A percentile compares a stretch with the other conserved stretches of the same genome.
Evolutionary conservation across 1,140 invertebrate genomes (phyloP).

Genomic region (Elysia chlorotica): DNA sequence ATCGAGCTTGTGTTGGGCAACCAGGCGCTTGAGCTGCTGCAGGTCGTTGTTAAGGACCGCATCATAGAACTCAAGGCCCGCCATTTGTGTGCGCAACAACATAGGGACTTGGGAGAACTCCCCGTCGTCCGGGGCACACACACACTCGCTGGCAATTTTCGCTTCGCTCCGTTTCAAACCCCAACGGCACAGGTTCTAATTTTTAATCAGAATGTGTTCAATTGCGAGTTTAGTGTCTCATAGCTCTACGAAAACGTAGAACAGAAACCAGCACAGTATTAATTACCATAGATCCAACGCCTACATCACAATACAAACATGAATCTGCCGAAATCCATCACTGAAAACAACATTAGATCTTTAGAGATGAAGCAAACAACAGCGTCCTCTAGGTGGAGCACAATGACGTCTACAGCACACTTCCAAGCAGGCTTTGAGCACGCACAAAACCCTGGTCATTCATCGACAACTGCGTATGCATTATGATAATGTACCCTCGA

Average conservation of each 20-base stretch:
- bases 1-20: conserved; percentile 59
- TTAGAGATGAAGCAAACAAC: not conserved
- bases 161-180: not conserved
- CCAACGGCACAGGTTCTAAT: too few relatives aligned
- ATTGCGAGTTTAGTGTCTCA: too few relatives aligned
- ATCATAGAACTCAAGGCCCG: conserved; percentile 60
- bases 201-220: too few relatives aligned
- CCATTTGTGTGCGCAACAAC: conserved; percentile 56
- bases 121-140: conserved; percentile 16
- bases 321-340: too few relatives aligned
- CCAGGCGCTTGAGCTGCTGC: conserved; percentile 51
- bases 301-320: too few relatives aligned
- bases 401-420: not conserved
- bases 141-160: conserved; percentile 12
- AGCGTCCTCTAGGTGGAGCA: not conserved
- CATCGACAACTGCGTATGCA: not conserved
- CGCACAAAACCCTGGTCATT: not conserved
- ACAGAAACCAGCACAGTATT: too few relatives aligned
- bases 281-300: too few relatives aligned
- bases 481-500: conserved; percentile 11
- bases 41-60: conserved; percentile 61
- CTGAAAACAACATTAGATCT: too few relatives aligned
- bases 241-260: too few relatives aligned
- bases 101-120: conserved; percentile 31
- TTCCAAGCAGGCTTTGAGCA: not conserved